Percentiles rank a stretch among this genome's conserved stretches.
These are phyloP conservation scores for Hesperia comma DNA, from an alignment of 2,888 invertebrate species.

Conservation along the genomic window DNA sequence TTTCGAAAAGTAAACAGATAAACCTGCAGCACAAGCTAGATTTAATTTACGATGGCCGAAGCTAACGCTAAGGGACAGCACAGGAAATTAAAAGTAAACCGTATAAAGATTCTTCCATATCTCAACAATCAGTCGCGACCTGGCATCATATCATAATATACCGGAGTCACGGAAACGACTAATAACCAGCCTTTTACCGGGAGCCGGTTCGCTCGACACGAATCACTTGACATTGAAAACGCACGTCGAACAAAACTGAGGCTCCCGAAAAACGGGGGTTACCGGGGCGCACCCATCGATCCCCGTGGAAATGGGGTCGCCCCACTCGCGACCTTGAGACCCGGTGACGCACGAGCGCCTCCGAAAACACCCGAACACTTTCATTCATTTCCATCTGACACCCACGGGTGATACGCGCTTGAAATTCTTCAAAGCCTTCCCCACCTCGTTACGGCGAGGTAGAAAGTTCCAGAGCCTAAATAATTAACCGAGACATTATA, in stretches of 20 bases:
- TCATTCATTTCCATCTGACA: conserved; percentile 70
- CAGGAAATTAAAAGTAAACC: conserved; percentile 13
- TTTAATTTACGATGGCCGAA: not conserved
- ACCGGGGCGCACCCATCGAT: conserved; percentile 78
- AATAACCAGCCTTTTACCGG: conserved; percentile 61
- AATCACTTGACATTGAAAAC: conserved; percentile 82
- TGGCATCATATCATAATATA: conserved; percentile 49
- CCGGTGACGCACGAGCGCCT: conserved; percentile 62
- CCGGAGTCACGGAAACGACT: conserved; percentile 66
- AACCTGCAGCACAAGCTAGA: too few species aligned
- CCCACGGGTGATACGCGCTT: conserved; percentile 52
- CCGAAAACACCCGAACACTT: conserved; percentile 66
- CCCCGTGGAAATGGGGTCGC: conserved; percentile 75
- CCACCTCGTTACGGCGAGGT: conserved; percentile 7
- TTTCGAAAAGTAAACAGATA: too few species aligned
- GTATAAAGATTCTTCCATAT: conserved; percentile 7
- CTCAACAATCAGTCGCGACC: conserved; percentile 28
- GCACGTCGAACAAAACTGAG: conserved; percentile 56
- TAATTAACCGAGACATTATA: conserved; percentile 1
- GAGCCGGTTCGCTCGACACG: conserved; percentile 60
- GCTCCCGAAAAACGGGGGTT: conserved; percentile 65
- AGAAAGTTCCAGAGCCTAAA: conserved; percentile 21
- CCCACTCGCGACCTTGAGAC: conserved; percentile 68
- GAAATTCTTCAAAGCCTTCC: conserved; percentile 44
- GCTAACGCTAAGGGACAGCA: not conserved